phyloP scores from a whole-genome alignment of 2,113 vertebrate species.

The Proterorhinus semilunaris region DNA sequence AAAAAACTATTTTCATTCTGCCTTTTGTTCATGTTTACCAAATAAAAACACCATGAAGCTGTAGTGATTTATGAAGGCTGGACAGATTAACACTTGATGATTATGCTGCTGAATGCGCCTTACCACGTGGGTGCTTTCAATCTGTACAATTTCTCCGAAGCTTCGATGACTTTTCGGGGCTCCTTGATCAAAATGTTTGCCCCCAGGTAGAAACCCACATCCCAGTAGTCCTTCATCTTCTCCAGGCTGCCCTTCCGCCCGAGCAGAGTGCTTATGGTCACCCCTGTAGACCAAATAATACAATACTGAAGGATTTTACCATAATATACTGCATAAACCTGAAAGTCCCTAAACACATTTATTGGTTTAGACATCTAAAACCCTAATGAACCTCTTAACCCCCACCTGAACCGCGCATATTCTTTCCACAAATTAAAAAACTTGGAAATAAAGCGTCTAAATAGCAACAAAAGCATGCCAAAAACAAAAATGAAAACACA shows the following conservation, averaged over 20 bases:
- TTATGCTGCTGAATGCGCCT: conserved; percentile 23
- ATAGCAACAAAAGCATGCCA: no score
- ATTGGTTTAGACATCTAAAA: background rate
- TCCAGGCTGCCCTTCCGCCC: conserved; percentile 86
- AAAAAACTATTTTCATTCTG: no score
- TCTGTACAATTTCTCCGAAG: conserved; percentile 88
- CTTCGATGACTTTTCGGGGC: conserved; percentile 82
- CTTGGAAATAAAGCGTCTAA: no score
- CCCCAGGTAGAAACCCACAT: conserved; percentile 90
- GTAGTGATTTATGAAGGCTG: no score
- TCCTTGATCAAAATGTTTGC: conserved; percentile 85
- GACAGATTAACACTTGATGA: background rate
- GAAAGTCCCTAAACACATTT: background rate
- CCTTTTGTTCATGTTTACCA: no score
- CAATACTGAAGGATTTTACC: background rate
- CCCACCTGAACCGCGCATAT: no score
- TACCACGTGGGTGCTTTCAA: conserved; percentile 88
- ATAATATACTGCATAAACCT: no score
- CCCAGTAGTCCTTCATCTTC: conserved; percentile 92
- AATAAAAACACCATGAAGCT: no score
- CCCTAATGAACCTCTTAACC: no score
- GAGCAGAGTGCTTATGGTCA: conserved; percentile 85
- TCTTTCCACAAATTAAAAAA: no score
- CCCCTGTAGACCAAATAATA: conserved; percentile 69
- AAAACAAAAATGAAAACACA: no score